phyloP scores from a whole-genome alignment of 2,888 invertebrate species.

The Drosophila setosimentum region DNA sequence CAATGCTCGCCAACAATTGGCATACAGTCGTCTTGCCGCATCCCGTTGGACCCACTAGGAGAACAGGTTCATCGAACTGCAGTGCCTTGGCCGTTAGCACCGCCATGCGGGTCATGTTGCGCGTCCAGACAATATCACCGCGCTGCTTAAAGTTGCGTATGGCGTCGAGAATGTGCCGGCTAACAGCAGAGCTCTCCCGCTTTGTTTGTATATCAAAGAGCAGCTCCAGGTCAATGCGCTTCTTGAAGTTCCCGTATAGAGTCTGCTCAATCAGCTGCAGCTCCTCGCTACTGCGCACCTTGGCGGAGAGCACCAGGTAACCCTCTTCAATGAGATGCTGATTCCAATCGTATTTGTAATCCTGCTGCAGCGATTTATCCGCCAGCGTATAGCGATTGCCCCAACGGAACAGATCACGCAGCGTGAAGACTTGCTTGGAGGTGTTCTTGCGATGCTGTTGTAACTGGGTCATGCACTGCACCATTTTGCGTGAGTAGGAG shows the following conservation, averaged over 20 bases:
- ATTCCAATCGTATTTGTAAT: constrained; percentile 95
- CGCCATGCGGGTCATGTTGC: constrained; percentile 93
- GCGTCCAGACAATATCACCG: constrained; percentile 96
- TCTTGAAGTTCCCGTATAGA: constrained; percentile 91
- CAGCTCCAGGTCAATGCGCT: constrained; percentile 89
- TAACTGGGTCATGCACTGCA: constrained; percentile 95
- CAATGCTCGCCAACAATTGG: constrained; percentile 92
- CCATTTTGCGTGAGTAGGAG: constrained; percentile 95
- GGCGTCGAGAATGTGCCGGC: constrained; percentile 89
- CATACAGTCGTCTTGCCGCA: constrained; percentile 99
- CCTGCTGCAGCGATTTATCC: constrained; percentile 86
- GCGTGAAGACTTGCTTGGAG: constrained; percentile 95
- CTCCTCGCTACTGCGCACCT: constrained; percentile 94
- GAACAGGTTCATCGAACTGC: constrained; percentile 95
- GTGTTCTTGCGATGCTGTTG: constrained; percentile 93
- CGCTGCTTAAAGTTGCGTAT: constrained; percentile 87
- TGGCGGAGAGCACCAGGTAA: constrained; percentile 96
- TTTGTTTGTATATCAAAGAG: constrained; percentile 89
- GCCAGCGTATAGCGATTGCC: constrained; percentile 95
- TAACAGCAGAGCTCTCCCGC: constrained; percentile 90
- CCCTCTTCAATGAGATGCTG: constrained; percentile 99
- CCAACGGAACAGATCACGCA: constrained; percentile 98
- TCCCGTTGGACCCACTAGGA: constrained; percentile 98
- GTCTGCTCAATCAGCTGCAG: constrained; percentile 92
- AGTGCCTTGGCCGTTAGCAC: constrained; percentile 93